Evolutionary conservation across 1,140 invertebrate species (phyloP), one percentile per base, ranked within the genome.

Genomic region (Polyergus mexicanus): DNA sequence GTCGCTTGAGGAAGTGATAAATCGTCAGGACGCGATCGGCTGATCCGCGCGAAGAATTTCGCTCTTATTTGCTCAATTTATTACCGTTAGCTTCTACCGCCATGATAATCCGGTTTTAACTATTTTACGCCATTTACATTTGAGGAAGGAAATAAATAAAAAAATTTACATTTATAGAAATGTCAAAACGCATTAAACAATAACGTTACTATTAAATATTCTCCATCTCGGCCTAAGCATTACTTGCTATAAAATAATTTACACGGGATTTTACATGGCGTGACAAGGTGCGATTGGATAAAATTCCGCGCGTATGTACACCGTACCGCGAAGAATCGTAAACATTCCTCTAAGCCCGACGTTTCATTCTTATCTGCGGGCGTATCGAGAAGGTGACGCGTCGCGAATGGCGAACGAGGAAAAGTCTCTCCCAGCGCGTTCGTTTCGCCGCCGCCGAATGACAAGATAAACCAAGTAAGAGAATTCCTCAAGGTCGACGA

Each of bases 51-150:
- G 11, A 51, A 78, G 35, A 66, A 78, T 68, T 60, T 44, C 4
- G 47, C 69, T 56, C 89, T 90, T 86, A 74, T 89, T 92, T 86
- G 74, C 71, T 66, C 86, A 86, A 92, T 77, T 92, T 91, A 92
- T 89, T 89, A 92, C 65, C 56, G 65, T 74, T 78, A 65, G 66
- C 72, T 85, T 83, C 85, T 62, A 74, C 62, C 72, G 83, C 65
- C 84, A 38, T 1, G 35, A 2, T 35, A 58, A 32, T 11, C 60
- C 28, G 13, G 13, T 54, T 80, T 80, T 35, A 35, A 66, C 35
- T 32, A 69, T 32, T 38, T 68, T 38, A 54, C n/a, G 22, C n/a
- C 19, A 7, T 10, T 66, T 25, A 10, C 32, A 19, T 28, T 65
- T 65, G 41, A 76, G 32, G 32, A 19, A 35, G 19, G 22, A 38